These are phyloP conservation scores for Drosophila equinoxialis DNA, from an alignment of 1,140 invertebrate species.

Conservation along the genomic window DNA sequence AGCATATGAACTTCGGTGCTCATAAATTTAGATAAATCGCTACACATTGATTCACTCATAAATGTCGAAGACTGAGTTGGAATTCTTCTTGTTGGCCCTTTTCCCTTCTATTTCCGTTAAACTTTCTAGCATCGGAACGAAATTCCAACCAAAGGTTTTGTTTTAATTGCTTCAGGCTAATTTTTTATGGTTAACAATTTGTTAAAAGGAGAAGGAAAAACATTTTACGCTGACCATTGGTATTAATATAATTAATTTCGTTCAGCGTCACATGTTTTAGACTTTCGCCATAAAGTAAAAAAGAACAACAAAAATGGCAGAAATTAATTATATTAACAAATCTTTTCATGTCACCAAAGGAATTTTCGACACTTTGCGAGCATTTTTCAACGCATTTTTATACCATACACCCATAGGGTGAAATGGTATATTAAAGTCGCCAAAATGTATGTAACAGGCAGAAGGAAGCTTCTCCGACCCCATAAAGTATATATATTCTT, in stretches of 20 bases:
- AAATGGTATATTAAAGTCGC: no score
- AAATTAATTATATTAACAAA: conserved; percentile 83
- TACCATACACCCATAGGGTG: no score
- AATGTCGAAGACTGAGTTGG: conserved; percentile 39
- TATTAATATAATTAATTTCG: conserved; percentile 78
- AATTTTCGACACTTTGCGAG: conserved; percentile 77
- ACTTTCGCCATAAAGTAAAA: conserved; percentile 28
- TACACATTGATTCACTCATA: conserved; percentile 32
- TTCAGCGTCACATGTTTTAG: conserved; percentile 62
- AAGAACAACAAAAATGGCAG: conserved; percentile 26
- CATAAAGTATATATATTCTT: no score
- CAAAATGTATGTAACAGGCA: no score
- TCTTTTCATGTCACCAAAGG: conserved; percentile 78
- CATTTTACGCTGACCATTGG: conserved; percentile 50
- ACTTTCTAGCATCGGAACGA: background rate
- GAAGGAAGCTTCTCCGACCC: no score
- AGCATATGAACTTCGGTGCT: background rate
- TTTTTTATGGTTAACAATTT: conserved; percentile 2
- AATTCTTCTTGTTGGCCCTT: background rate
- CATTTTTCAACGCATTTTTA: conserved; percentile 64
- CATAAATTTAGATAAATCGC: background rate
- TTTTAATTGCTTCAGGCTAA: conserved; percentile 33
- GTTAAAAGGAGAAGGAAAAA: conserved; percentile 17
- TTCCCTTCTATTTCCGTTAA: background rate
- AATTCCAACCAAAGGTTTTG: conserved; percentile 35